Percentiles rank a stretch among this genome's conserved stretches.
These are phyloP conservation scores for Galagoides demidoff DNA, from an alignment of 2,797 vertebrate genomes.

Conservation along the genomic window DNA sequence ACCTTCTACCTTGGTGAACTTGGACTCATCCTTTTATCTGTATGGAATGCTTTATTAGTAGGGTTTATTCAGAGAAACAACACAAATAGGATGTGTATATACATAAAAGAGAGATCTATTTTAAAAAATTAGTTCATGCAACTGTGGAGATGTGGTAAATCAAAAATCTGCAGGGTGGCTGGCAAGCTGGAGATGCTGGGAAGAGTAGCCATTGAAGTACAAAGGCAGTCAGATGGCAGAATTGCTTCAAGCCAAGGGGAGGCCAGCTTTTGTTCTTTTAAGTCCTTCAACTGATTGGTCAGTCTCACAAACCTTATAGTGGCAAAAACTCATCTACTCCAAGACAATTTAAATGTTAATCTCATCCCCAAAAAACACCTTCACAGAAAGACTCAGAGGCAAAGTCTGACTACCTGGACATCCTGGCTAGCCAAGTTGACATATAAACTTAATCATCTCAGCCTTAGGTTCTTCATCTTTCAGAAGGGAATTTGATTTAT, in stretches of 20 bases:
- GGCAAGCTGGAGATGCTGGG: neutral
- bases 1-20: neutral
- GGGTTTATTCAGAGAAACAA: neutral
- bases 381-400: neutral
- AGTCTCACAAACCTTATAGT: neutral
- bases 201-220: neutral
- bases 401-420: neutral
- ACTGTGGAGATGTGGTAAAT: neutral
- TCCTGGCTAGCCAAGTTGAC: neutral
- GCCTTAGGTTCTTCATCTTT: neutral
- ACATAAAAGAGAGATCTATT: neutral
- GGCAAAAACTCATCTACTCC: neutral
- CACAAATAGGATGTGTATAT: neutral
- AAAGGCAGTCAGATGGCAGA: neutral
- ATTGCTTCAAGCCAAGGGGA: neutral
- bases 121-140: neutral
- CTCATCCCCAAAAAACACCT: neutral
- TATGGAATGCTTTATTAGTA: neutral
- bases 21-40: neutral
- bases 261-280: neutral
- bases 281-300: neutral
- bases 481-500: neutral
- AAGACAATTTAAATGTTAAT: neutral
- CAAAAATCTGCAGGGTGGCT: neutral
- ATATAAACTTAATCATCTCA: neutral